Base-by-base conservation (phyloP, 2,888 invertebrate genomes). In the Prenolepis imparis region DNA sequence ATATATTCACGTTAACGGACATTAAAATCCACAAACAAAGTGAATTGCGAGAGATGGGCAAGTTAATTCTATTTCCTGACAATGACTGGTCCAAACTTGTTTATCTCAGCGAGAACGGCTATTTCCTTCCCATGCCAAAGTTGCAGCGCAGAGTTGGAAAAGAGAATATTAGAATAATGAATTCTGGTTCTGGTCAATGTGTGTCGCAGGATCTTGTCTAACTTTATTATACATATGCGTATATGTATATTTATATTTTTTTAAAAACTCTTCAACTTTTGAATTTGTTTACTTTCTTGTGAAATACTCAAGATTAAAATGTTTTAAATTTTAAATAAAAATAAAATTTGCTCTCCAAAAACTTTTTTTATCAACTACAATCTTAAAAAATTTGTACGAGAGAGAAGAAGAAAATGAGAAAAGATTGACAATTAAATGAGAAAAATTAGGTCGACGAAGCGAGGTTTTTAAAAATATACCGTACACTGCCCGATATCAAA, bases 31-130 rank as follows among this genome's bases (percentile, higher is more conserved):
- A 80, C 78, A 80, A 80, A 80, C 67, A 61, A 59, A 61, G 82
- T 63, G 48, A 81, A 80, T 59, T 52, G 66, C 81, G 61, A 68
- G 82, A 24, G 66, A 73, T 12, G 67, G 67, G 72, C 55, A 57
- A 66, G 80, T 83, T 81, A 80, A 77, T 84, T 85, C 81, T 80
- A 85, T 84, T 85, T 80, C 61, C 84, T 72, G 59, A 70, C 84
- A 81, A 85, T 85, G 85, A 84, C 77, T 63, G 73, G 74, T 36
- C 73, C 73, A 61, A 80, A 74, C 74, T 85, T 85, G 52, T 84
- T 84, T 81, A 75, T 75, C 83, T 70, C 39, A 28, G 8, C 24
- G 39, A 73, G 36, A 63, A 52, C 32, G 67, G 68, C 32, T 55
- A 52, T n/a, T 66, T 48, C 59, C 32, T 59, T 63, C 81, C 48